Percentiles rank a stretch among this genome's conserved stretches.
Conservation (phyloP, 1,140 invertebrate genomes). For the Trichonephila inaurata region DNA sequence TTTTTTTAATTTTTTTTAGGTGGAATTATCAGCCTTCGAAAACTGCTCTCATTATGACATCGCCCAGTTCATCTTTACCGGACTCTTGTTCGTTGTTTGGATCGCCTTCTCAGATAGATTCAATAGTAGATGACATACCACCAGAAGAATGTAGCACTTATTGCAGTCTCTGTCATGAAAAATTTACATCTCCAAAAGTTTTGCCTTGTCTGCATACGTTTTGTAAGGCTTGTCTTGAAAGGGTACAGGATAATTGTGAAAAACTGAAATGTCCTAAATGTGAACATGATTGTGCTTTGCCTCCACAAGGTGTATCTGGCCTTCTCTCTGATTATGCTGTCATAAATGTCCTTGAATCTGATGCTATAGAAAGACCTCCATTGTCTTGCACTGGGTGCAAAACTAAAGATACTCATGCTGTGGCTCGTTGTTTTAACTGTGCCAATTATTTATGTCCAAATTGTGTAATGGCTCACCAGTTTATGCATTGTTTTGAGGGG, state of each 20-base stretch:
- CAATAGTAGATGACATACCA: conserved; percentile 40
- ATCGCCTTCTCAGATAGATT: conserved; percentile 60
- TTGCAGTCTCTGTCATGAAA: conserved; percentile 91
- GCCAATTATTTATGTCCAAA: conserved; percentile 96
- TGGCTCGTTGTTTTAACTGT: conserved; percentile 95
- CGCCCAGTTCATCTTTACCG: conserved; percentile 70
- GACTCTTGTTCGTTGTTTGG: conserved; percentile 73
- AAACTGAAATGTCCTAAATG: conserved; percentile 91
- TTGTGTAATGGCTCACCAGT: conserved; percentile 98
- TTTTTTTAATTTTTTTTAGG: conserved; percentile 16
- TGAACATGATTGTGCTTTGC: conserved; percentile 85
- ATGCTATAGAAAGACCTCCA: conserved; percentile 76
- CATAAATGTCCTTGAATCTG: conserved; percentile 82
- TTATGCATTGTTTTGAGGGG: conserved; percentile 99
- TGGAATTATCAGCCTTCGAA: conserved; percentile 1
- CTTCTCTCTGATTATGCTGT: conserved; percentile 87
- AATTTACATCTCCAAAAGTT: conserved; percentile 86
- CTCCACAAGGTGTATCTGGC: conserved; percentile 83
- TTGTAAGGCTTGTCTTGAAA: conserved; percentile 89
- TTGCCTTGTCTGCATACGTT: conserved; percentile 91
- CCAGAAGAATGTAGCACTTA: conserved; percentile 81
- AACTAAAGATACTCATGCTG: conserved; percentile 90
- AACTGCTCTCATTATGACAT: conserved; percentile 68
- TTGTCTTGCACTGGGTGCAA: conserved; percentile 91
- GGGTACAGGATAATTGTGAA: conserved; percentile 83